Conservation (phyloP, 2,888 invertebrate species). For the Gnatocerus cornutus region DNA sequence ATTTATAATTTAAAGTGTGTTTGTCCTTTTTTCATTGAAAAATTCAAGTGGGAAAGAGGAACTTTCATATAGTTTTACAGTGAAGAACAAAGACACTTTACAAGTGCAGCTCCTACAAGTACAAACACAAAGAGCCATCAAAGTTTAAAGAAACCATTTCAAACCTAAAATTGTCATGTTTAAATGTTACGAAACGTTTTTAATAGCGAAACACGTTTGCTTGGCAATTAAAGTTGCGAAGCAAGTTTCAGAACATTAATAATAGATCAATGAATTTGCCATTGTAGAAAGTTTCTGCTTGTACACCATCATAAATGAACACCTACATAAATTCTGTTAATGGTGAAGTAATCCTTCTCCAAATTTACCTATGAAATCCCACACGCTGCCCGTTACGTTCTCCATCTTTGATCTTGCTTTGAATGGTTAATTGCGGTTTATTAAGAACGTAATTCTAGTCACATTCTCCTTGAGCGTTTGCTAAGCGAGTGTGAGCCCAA, state of each 20-base stretch:
- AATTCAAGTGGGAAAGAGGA: constrained; percentile 3
- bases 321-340: constrained; percentile 34
- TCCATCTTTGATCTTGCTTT: constrained; percentile 32
- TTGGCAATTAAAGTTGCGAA: too few species aligned
- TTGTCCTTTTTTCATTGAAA: constrained; percentile 15
- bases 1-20: constrained; percentile 33
- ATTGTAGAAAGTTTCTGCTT: constrained; percentile 12
- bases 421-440: constrained; percentile 39
- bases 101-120: too few species aligned
- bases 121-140: too few species aligned
- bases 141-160: too few species aligned
- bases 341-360: constrained; percentile 27
- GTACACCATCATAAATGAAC: constrained; percentile 30
- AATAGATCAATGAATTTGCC: constrained; percentile 18
- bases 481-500: too few species aligned
- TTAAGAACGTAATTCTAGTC: constrained; percentile 14
- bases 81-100: background rate
- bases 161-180: too few species aligned
- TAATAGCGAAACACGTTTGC: too few species aligned
- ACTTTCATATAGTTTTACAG: background rate
- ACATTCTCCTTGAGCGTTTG: background rate
- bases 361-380: constrained; percentile 19
- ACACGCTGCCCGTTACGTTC: constrained; percentile 9
- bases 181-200: too few species aligned
- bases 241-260: background rate